These are phyloP conservation scores for Temnothorax rugatulus DNA, from an alignment of 2,888 invertebrate genomes.

Conservation along the genomic window DNA sequence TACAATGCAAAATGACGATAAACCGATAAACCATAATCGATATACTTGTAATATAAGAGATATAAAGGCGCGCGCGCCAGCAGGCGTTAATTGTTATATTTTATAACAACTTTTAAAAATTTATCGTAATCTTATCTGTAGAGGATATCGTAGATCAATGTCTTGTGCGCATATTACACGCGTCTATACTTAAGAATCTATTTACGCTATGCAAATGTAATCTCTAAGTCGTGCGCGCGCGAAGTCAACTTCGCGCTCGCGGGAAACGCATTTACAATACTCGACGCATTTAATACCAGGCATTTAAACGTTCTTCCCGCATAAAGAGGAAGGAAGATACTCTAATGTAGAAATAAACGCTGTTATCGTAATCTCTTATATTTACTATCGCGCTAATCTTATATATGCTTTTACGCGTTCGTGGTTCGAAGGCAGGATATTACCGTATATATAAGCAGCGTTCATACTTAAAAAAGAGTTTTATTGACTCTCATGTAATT, in stretches of 20 bases:
- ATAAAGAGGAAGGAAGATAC: not conserved
- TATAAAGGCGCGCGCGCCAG: constrained; percentile 38
- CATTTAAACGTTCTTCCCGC: constrained; percentile 34
- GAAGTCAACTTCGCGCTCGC: constrained; percentile 10
- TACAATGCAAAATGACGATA: constrained; percentile 43
- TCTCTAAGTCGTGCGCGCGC: constrained; percentile 11
- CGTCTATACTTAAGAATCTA: constrained; percentile 32
- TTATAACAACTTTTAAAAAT: constrained; percentile 55
- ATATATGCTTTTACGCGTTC: constrained; percentile 29
- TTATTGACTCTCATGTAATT: constrained; percentile 35
- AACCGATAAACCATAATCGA: constrained; percentile 32
- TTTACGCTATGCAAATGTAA: constrained; percentile 30
- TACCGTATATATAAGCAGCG: constrained; percentile 15
- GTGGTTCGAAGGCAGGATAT: constrained; percentile 25
- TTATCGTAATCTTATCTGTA: constrained; percentile 39
- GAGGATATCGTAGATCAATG: constrained; percentile 34
- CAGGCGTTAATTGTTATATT: constrained; percentile 54
- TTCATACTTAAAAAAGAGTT: constrained; percentile 25
- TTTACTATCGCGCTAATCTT: constrained; percentile 24
- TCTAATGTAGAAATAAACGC: constrained; percentile 25
- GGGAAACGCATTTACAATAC: constrained; percentile 48
- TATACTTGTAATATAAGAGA: constrained; percentile 45
- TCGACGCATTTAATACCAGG: constrained; percentile 33
- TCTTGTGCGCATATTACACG: constrained; percentile 38
- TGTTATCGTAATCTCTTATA: constrained; percentile 36